Evolutionary conservation across 2,888 invertebrate species (phyloP), one percentile per base, ranked within the genome.

Genomic region (Polydrusus tereticollis): DNA sequence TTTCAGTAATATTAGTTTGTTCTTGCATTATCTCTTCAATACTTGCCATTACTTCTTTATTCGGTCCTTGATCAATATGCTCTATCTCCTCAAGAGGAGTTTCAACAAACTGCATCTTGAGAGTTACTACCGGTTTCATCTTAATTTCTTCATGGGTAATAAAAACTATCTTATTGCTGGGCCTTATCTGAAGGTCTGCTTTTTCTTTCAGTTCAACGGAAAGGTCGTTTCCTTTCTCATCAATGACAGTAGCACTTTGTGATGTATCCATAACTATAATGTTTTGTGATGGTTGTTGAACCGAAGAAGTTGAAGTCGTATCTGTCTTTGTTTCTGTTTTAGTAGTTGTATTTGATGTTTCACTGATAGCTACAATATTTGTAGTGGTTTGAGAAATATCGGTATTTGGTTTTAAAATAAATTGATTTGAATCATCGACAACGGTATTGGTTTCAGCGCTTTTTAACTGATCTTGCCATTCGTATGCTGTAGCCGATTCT

Each of bases 101-200:
- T 70, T 84, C 81, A 18, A 81, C 78, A 85, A 89, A 87, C 86
- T 91, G 86, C 88, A 91, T 87, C 87, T 91, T 87, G 85, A 91
- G 80, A 84, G 89, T 86, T 85, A 91, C 87, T 50, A 91, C 88
- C 10, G 92, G 92, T 72, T 90, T 89, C 80, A 90, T 85, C 84
- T 89, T 89, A 77, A 90, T 89, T 85, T 92, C 91, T 84, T 93
- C 92, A 72, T 93, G 92, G 4, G 92, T 92, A 75, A 93, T 92
- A 47, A 93, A 84, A 69, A 91, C 89, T 77, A 92, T 89, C 81
- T 88, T 88, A 76, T 85, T 85, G 14, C 66, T 73, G 14, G 66
- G 72, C 20, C 38, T 72, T n/a, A 65, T 41, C 52, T 73, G 64
- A 41, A 71, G 6, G 2, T 29, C 50, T 45, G 45, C 16, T 16